Conservation (phyloP, 2,797 vertebrate species). For the Hippocampus kuda region DNA sequence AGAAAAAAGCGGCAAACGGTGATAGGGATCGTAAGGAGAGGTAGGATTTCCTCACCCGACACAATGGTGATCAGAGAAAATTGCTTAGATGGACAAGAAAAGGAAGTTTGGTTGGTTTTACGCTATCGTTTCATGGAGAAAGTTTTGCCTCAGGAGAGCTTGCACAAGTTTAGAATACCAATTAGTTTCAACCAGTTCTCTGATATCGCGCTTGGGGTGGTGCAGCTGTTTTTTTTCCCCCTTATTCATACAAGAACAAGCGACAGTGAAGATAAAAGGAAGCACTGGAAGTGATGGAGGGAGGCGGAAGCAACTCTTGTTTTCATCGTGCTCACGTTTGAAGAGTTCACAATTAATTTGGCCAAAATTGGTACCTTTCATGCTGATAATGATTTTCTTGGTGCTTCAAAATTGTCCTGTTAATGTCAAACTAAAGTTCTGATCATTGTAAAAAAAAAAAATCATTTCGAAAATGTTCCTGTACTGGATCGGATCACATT, state of each 20-base stretch:
- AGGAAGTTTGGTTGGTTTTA: slow-evolving; percentile 47
- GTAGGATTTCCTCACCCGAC: slow-evolving; percentile 31
- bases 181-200: slow-evolving; percentile 58
- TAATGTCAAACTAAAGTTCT: neutral
- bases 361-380: neutral
- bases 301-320: slow-evolving; percentile 9
- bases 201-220: slow-evolving; percentile 34
- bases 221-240: slow-evolving; percentile 21
- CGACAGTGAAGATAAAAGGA: slow-evolving; percentile 38
- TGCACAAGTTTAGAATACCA: slow-evolving; percentile 63
- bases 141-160: slow-evolving; percentile 43
- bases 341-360: neutral
- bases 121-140: slow-evolving; percentile 52
- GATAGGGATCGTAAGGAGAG: too few species aligned
- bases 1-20: neutral
- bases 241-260: slow-evolving; percentile 19
- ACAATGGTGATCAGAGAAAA: slow-evolving; percentile 21
- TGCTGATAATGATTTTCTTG: neutral
- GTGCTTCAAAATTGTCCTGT: neutral
- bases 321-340: slow-evolving; percentile 7
- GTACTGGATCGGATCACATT: too few species aligned
- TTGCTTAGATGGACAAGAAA: slow-evolving; percentile 60
- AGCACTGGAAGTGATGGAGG: slow-evolving; percentile 6
- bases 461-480: neutral
- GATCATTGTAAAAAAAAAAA: neutral